A percentile compares a stretch with the other conserved stretches of the same genome.
These are phyloP conservation scores for Campylomormyrus numenius DNA, from an alignment of 2,113 vertebrate species.

Conservation along the genomic window DNA sequence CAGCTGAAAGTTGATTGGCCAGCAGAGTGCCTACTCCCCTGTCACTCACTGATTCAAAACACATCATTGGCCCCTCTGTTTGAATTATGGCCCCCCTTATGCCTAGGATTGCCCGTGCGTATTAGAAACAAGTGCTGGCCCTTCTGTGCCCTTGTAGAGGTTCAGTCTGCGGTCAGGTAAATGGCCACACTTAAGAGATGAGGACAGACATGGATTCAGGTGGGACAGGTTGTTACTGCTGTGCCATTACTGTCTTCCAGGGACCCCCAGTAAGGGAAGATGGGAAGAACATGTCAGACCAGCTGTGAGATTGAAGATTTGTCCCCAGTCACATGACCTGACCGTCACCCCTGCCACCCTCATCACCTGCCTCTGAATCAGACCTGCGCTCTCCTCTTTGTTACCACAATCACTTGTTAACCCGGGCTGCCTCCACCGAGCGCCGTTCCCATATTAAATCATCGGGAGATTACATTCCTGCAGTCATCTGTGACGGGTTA, in stretches of 20 bases:
- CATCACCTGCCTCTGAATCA: neutral
- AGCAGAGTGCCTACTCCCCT: neutral
- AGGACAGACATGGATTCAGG: neutral
- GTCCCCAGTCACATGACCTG: neutral
- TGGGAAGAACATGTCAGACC: neutral
- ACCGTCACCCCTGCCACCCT: neutral
- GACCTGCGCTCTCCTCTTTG: constrained; percentile 2
- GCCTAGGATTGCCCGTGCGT: neutral
- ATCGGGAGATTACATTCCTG: neutral
- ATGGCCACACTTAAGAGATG: neutral
- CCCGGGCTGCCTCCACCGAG: constrained; percentile 10
- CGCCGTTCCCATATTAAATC: constrained; percentile 21
- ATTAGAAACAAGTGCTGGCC: constrained; percentile 1
- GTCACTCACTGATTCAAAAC: neutral
- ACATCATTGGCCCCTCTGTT: neutral
- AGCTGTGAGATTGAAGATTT: neutral
- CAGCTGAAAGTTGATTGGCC: neutral
- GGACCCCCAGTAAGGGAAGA: neutral
- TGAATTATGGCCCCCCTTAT: neutral
- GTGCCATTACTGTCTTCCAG: neutral
- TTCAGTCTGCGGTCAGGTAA: constrained; percentile 9
- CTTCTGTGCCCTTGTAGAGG: neutral
- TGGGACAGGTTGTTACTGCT: neutral
- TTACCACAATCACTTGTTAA: constrained; percentile 21
- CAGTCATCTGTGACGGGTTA: neutral